These are phyloP conservation scores for Pseudotriccus pelzelni DNA, from an alignment of 2,797 vertebrate species.

Conservation along the genomic window DNA sequence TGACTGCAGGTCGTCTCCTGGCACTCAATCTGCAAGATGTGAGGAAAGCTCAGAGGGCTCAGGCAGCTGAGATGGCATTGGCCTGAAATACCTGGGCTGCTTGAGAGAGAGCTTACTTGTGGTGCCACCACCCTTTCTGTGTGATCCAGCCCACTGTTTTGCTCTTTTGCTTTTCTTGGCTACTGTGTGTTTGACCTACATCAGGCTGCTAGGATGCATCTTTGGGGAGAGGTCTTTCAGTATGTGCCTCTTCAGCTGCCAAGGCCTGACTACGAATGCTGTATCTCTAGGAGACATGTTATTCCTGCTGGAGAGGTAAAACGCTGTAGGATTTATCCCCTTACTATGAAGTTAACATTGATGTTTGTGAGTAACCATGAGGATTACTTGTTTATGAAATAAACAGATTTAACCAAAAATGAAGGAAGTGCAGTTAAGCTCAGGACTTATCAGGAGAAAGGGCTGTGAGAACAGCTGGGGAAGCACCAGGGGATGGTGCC, in stretches of 20 bases:
- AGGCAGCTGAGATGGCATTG: neutral
- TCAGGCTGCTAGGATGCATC: neutral
- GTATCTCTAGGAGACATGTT: neutral
- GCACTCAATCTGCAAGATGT: neutral
- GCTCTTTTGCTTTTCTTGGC: neutral
- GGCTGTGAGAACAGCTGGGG: neutral
- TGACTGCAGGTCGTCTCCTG: neutral
- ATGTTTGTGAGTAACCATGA: neutral
- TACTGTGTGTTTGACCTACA: neutral
- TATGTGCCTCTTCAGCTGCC: neutral
- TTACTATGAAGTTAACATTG: neutral
- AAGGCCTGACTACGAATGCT: neutral
- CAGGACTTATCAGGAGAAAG: neutral
- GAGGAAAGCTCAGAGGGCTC: neutral
- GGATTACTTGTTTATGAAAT: constrained; percentile 10
- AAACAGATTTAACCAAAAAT: neutral
- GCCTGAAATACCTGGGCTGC: neutral
- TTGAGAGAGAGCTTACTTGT: neutral
- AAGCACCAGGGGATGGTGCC: neutral
- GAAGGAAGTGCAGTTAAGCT: neutral
- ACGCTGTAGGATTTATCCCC: neutral
- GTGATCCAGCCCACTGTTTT: neutral
- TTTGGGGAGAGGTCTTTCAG: constrained; percentile 13
- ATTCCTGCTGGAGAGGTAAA: neutral
- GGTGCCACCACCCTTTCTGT: neutral